Evolutionary conservation across 2,888 invertebrate genomes (phyloP).

Genomic region (Scotopteryx bipunctaria): DNA sequence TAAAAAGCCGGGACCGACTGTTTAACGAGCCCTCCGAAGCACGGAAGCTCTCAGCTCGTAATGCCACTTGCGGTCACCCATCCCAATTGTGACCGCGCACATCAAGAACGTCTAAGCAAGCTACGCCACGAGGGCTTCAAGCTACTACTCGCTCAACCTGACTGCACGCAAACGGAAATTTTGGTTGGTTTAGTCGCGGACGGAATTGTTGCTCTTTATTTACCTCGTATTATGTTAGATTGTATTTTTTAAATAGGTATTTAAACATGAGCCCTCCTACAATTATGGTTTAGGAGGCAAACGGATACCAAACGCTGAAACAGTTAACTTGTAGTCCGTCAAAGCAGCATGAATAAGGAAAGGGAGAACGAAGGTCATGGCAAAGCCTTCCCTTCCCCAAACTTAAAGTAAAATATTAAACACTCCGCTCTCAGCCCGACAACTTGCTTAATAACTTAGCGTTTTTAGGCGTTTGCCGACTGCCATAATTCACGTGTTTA

Average conservation of each 20-base stretch:
- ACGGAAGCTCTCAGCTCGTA: no score
- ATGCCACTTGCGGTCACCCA: no score
- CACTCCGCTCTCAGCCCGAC: constrained; percentile 43
- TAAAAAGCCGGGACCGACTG: no score
- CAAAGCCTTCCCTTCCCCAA: constrained; percentile 42
- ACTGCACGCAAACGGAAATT: no score
- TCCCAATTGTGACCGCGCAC: no score
- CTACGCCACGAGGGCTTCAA: no score
- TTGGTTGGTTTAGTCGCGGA: not conserved
- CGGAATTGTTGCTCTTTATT: not conserved
- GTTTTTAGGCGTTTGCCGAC: constrained; percentile 41
- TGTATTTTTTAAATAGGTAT: no score
- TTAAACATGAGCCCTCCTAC: not conserved
- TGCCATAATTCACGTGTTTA: constrained; percentile 46
- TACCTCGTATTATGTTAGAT: no score
- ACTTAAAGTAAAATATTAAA: constrained; percentile 60
- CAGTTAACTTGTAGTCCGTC: constrained; percentile 53
- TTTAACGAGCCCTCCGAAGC: no score
- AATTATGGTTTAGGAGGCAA: not conserved
- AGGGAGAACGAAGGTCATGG: constrained; percentile 38
- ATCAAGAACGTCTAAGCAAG: no score
- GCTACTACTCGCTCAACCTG: no score
- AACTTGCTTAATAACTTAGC: constrained; percentile 46
- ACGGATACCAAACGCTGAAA: not conserved
- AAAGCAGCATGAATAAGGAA: constrained; percentile 66